phyloP scores from a whole-genome alignment of 2,797 vertebrate genomes.

The Schizopygopsis pylzovi region DNA sequence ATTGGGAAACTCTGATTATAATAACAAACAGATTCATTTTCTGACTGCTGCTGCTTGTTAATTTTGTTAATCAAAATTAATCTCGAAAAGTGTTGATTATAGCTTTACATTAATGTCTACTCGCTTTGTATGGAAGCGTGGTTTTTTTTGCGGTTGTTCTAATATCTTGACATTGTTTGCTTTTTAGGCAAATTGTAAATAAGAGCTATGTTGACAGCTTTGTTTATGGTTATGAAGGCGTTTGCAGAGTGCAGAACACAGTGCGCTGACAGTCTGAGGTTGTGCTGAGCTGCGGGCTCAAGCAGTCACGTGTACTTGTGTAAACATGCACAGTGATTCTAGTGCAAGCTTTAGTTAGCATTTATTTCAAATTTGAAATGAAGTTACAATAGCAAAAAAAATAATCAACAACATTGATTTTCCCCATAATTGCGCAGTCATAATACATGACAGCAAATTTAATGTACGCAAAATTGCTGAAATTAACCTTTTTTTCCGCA shows the following conservation, averaged over 20 bases:
- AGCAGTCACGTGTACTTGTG: not conserved
- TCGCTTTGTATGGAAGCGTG: not conserved
- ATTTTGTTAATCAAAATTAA: not conserved
- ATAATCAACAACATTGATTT: not conserved
- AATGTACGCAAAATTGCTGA: not conserved
- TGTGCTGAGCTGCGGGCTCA: constrained; percentile 6
- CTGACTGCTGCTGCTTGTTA: not conserved
- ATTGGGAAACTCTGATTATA: not conserved
- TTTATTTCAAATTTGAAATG: not conserved
- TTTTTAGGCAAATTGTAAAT: not conserved
- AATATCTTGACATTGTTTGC: not conserved
- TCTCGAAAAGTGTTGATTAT: not conserved
- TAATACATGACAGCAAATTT: not conserved
- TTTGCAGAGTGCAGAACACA: not conserved
- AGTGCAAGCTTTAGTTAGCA: not conserved
- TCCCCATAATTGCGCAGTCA: not conserved
- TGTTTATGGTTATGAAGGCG: constrained; percentile 28
- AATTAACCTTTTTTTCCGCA: too few relatives aligned
- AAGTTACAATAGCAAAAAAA: not conserved
- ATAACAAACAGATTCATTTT: not conserved
- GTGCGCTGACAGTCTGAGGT: constrained; percentile 10
- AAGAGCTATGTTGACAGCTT: constrained; percentile 29
- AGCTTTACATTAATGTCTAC: not conserved
- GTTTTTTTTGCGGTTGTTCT: not conserved
- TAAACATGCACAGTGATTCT: not conserved